Evolutionary conservation across 2,888 invertebrate species (phyloP), one percentile per base, ranked within the genome.

Genomic region (Sminthurides aquaticus): DNA sequence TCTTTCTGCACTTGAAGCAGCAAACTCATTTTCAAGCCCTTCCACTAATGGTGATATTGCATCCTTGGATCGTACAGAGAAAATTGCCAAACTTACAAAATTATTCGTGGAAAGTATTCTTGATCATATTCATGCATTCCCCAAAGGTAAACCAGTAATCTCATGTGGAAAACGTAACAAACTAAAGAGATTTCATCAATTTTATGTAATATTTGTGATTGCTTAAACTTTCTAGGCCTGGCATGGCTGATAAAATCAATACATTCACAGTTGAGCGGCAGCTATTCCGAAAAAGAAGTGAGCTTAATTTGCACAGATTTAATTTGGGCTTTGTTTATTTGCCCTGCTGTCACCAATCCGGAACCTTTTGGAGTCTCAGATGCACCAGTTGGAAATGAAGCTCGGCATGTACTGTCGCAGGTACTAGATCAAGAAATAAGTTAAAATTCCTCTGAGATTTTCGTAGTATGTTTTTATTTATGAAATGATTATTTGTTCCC

Each of bases 331-430:
- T 86, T 90, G 77, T 94, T 96, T 78, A 89, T 99, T 67, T 98
- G 97, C 76, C 96, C 96, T 1, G 97, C 96, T 0, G 91, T 99
- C 62, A 89, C 95, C 58, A 93, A 93, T 81, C 98, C 98, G 0
- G 97, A 97, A 78, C 89, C 92, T 1, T 89, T 93, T 79, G 97
- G 96, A 20, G 89, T 98, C 62, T 90, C 67, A 3, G 74, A 74
- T 63, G 71, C 74, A 22, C 70, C 71, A 0, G 72, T 74, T 15
- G 71, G 72, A 3, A 67, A 70, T n/a, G 68, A 71, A 68, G 72
- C 73, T 15, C 62, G 73, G n/a, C 72, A 71, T 59, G 71, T 68
- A 29, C 65, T 75, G 11, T 71, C 73, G 11, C 72, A 73, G 54
- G 71, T 71, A 60, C n/a, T 22, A 11, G 22, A 49, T 28, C 43